Conservation (phyloP, 2,113 vertebrate genomes). For the Varanus salvator region DNA sequence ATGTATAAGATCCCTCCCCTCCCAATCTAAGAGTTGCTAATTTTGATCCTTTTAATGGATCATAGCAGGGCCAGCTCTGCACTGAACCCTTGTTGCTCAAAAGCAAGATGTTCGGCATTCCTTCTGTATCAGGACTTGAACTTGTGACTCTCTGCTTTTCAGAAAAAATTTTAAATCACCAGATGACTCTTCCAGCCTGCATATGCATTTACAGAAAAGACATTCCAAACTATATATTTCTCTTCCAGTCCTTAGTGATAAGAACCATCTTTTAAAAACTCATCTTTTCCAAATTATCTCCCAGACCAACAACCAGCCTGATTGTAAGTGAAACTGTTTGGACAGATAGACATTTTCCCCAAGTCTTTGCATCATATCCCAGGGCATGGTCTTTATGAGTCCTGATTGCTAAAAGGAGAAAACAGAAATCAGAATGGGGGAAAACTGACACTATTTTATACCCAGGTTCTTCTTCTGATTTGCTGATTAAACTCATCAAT, state of each 20-base stretch:
- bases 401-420: conserved; percentile 83
- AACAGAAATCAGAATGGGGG: conserved; percentile 87
- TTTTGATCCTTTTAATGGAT: too few relatives aligned
- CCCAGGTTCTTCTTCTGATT: conserved; percentile 93
- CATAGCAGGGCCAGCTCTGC: too few relatives aligned
- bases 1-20: too few relatives aligned
- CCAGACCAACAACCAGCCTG: conserved; percentile 25
- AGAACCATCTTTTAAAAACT: not conserved
- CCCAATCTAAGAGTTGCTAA: too few relatives aligned
- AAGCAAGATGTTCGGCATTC: not conserved
- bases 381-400: conserved; percentile 56
- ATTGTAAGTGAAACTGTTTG: conserved; percentile 25
- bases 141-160: not conserved
- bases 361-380: conserved; percentile 57
- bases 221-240: conserved; percentile 1
- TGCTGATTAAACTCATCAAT: conserved; percentile 99
- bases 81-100: not conserved
- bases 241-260: conserved; percentile 10
- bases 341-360: conserved; percentile 57
- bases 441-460: conserved; percentile 92
- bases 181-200: conserved; percentile 8
- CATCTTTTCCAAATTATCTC: not conserved
- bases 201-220: not conserved
- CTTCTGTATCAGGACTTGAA: not conserved
- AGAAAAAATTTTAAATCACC: not conserved